phyloP scores from a whole-genome alignment of 2,888 invertebrate genomes.

The Caenorhabditis macrosperma region DNA sequence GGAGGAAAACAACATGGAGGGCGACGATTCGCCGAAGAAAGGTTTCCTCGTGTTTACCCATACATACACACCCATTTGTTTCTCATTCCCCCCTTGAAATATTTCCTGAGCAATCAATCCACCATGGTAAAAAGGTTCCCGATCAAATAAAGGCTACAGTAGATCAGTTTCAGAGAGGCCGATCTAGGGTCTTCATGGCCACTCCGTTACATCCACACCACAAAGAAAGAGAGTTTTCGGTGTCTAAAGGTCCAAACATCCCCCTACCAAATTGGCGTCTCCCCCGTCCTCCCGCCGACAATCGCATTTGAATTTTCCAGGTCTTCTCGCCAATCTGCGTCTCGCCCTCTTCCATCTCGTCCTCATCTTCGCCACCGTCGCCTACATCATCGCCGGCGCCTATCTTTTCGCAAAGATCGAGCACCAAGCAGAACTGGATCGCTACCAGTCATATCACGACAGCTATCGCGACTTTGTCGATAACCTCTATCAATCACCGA shows the following conservation, averaged over 20 bases:
- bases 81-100: background rate
- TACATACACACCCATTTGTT: slow-evolving; percentile 35
- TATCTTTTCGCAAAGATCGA: slow-evolving; percentile 66
- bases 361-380: slow-evolving; percentile 71
- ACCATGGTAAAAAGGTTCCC: slow-evolving; percentile 7
- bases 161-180: slow-evolving; percentile 37
- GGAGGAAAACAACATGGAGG: slow-evolving; percentile 42
- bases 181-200: slow-evolving; percentile 42
- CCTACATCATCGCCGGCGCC: slow-evolving; percentile 73
- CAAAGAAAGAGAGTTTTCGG: slow-evolving; percentile 43
- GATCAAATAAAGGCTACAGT: too few species aligned
- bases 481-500: slow-evolving; percentile 30
- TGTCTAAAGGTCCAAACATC: slow-evolving; percentile 42
- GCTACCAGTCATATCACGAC: slow-evolving; percentile 54
- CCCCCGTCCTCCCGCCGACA: background rate
- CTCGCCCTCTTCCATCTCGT: slow-evolving; percentile 75
- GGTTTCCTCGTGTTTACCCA: slow-evolving; percentile 32
- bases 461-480: slow-evolving; percentile 42
- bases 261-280: background rate
- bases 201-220: slow-evolving; percentile 46
- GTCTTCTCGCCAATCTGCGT: slow-evolving; percentile 61
- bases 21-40: slow-evolving; percentile 39
- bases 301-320: slow-evolving; percentile 23
- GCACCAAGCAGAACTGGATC: slow-evolving; percentile 67
- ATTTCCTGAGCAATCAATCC: background rate